Evolutionary conservation across 2,797 vertebrate genomes (phyloP).

Genomic region (Periparus ater): DNA sequence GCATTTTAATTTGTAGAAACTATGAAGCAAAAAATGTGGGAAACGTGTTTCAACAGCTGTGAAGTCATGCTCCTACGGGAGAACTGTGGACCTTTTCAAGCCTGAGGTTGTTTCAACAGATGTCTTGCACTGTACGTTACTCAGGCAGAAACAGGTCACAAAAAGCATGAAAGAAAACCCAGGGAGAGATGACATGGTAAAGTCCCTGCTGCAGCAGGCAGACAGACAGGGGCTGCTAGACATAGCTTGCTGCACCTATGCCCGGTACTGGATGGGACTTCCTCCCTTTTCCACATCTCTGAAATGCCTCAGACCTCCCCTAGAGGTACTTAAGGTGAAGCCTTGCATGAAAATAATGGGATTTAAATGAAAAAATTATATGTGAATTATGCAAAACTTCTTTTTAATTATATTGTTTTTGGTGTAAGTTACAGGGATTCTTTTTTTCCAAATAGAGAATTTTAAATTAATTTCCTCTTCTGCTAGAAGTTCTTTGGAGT

Average conservation of each 20-base stretch:
- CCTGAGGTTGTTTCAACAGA: background rate
- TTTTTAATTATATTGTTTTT: background rate
- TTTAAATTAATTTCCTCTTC: background rate
- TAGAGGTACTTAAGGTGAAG: background rate
- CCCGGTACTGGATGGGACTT: too few species aligned
- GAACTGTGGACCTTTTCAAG: background rate
- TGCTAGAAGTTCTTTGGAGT: background rate
- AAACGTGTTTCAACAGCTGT: background rate
- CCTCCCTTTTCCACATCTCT: background rate
- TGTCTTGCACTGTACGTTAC: background rate
- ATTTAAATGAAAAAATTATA: background rate
- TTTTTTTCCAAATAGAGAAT: background rate
- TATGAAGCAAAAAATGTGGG: background rate
- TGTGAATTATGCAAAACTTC: background rate
- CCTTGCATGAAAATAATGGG: background rate
- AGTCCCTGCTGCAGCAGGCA: background rate
- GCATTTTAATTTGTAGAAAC: background rate
- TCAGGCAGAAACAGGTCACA: background rate
- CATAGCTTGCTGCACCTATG: background rate
- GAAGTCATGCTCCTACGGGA: background rate
- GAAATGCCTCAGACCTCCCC: background rate
- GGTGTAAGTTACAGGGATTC: background rate
- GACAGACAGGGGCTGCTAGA: background rate
- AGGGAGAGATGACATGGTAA: background rate
- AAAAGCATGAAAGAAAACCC: background rate